Evolutionary conservation across 2,797 vertebrate species (phyloP).

Genomic region (Aplochiton taeniatus): DNA sequence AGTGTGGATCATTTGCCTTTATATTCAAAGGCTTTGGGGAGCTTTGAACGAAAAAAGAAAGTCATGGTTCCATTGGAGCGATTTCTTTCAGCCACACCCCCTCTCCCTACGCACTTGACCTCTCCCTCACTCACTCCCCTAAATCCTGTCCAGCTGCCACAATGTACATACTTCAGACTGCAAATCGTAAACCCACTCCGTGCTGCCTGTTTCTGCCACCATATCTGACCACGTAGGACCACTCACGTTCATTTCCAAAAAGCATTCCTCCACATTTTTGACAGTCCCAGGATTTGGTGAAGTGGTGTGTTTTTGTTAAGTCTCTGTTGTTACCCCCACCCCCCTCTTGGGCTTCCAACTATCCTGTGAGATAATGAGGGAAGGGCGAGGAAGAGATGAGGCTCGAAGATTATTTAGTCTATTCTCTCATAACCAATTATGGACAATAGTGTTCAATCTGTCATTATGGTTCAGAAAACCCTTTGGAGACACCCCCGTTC

Average conservation of each 20-base stretch:
- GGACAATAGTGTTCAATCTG: conserved; percentile 1
- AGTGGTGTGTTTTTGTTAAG: not conserved
- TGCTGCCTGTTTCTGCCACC: conserved; percentile 42
- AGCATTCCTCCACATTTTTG: conserved; percentile 69
- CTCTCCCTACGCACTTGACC: conserved; percentile 83
- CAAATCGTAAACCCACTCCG: conserved; percentile 52
- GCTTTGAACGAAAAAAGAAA: conserved; percentile 79
- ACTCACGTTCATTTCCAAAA: conserved; percentile 75
- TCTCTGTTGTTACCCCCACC: not conserved
- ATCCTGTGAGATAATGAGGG: conserved; percentile 4
- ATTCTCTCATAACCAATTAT: not conserved
- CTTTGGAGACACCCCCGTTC: not conserved
- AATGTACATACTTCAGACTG: conserved; percentile 85
- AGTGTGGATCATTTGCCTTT: conserved; percentile 78
- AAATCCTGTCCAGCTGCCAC: conserved; percentile 80
- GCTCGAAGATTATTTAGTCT: conserved; percentile 9
- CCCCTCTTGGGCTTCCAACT: conserved; percentile 27
- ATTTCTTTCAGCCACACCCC: conserved; percentile 85
- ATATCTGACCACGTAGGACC: conserved; percentile 56
- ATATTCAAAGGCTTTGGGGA: conserved; percentile 80
- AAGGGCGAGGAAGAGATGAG: conserved; percentile 2
- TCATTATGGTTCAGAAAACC: conserved; percentile 1
- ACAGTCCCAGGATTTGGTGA: conserved; percentile 51
- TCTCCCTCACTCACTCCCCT: not conserved
- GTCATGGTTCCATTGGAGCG: conserved; percentile 84